Base-by-base conservation (phyloP, 2,113 vertebrate genomes). In the Gavia stellata region DNA sequence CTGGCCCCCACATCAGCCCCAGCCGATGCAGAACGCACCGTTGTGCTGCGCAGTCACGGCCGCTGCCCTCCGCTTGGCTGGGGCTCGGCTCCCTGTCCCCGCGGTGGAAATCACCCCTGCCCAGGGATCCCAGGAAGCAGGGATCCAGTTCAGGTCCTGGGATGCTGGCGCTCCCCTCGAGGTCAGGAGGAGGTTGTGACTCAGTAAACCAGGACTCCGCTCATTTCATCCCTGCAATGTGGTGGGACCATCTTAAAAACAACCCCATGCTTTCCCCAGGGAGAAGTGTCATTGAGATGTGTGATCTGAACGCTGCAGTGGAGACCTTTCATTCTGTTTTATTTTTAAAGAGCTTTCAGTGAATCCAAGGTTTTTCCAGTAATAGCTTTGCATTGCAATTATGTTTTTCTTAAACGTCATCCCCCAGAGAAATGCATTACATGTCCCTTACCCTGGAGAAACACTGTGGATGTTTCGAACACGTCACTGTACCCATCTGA, bases 331-430 rank as follows among this genome's bases (percentile, higher is more conserved):
- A 17, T 61, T 86, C 28, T 58, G 45, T 36, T 93, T 67, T 42
- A 59, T 86, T 94, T 91, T 61, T 66, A 24, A 85, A 96, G 55
- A 81, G 61, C 66, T 86, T 80, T 90, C 62, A n/a, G 66, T 62
- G 80, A 87, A 85, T 75, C 49, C 56, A 28, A 28, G 62, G 14
- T 16, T 92, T 70, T 90, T 63, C 45, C 74, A 45, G 79, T 75
- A 88, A 80, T 1, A 62, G 87, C 66, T 94, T 89, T 80, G 66
- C 62, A 42, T 56, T 80, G 45, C 62, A 38, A 17, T 95, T 85
- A 80, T 7, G 7, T 66, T 62, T 93, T 81, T 77, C 85, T 77
- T 36, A 88, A 82, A 58, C 75, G 53, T 62, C 74, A 29, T 58
- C 25, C 62, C 65, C n/a, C 33, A 55, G 71, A 81, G 74, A 73